Evolutionary conservation across 2,113 vertebrate genomes (phyloP).

Genomic region (Panthera leo): DNA sequence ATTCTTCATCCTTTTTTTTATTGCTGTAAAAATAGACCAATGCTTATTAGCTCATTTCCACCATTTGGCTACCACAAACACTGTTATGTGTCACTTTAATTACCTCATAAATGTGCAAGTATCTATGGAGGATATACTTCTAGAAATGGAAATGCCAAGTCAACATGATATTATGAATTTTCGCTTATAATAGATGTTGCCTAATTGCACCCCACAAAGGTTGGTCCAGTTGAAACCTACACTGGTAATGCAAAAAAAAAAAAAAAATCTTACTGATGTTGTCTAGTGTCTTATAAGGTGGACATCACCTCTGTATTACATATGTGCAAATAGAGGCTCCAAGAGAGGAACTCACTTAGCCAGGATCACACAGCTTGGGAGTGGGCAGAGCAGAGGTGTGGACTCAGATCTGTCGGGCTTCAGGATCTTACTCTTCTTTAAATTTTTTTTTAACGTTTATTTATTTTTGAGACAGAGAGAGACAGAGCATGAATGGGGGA

Average conservation of each 20-base stretch:
- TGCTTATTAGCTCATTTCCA: not conserved
- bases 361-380: not conserved
- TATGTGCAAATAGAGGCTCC: not conserved
- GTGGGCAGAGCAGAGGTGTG: not conserved
- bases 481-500: rapidly evolving
- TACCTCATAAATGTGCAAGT: not conserved
- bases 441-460: too few relatives aligned
- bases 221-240: not conserved
- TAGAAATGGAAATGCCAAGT: not conserved
- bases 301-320: not conserved
- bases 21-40: not conserved
- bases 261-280: not conserved
- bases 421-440: not conserved
- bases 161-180: not conserved
- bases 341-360: not conserved
- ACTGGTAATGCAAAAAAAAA: not conserved
- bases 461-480: too few relatives aligned
- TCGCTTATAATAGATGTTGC: too few relatives aligned
- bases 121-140: not conserved
- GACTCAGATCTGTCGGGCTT: not conserved
- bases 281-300: not conserved
- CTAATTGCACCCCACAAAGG: too few relatives aligned
- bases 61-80: not conserved
- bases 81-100: not conserved
- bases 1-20: not conserved